Evolutionary conservation across 2,888 invertebrate genomes (phyloP).

Genomic region (Latheticus oryzae): DNA sequence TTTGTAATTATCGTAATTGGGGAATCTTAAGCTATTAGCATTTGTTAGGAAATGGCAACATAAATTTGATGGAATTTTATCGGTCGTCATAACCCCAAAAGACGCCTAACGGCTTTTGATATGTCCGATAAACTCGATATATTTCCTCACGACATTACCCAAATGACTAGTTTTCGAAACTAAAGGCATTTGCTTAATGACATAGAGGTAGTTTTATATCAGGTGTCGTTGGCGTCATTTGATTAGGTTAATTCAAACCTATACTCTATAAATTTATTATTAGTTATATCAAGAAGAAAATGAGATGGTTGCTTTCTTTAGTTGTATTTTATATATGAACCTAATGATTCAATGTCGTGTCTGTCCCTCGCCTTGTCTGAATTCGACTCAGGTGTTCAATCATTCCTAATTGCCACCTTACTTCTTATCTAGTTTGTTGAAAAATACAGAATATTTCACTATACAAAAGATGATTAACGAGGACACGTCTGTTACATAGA

Average conservation of each 20-base stretch:
- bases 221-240: slow-evolving; percentile 38
- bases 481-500: slow-evolving; percentile 12
- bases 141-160: slow-evolving; percentile 11
- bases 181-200: slow-evolving; percentile 35
- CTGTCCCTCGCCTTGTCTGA: slow-evolving; percentile 30
- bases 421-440: slow-evolving; percentile 40
- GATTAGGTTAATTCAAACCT: slow-evolving; percentile 36
- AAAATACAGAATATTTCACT: slow-evolving; percentile 34
- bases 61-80: too few relatives aligned
- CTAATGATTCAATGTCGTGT: slow-evolving; percentile 46
- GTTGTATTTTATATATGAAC: slow-evolving; percentile 23
- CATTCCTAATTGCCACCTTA: slow-evolving; percentile 45
- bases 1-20: slow-evolving; percentile 55
- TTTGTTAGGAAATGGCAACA: too few relatives aligned
- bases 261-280: slow-evolving; percentile 37
- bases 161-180: slow-evolving; percentile 18
- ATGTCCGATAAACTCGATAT: background rate
- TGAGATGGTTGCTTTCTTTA: slow-evolving; percentile 39
- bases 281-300: slow-evolving; percentile 25
- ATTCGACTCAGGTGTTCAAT: slow-evolving; percentile 44
- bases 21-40: slow-evolving; percentile 13
- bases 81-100: too few relatives aligned
- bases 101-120: slow-evolving; percentile 14
- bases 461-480: slow-evolving; percentile 29
- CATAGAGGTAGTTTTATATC: slow-evolving; percentile 18